Conservation (phyloP, 2,888 invertebrate genomes). For the Euclidia mi region DNA sequence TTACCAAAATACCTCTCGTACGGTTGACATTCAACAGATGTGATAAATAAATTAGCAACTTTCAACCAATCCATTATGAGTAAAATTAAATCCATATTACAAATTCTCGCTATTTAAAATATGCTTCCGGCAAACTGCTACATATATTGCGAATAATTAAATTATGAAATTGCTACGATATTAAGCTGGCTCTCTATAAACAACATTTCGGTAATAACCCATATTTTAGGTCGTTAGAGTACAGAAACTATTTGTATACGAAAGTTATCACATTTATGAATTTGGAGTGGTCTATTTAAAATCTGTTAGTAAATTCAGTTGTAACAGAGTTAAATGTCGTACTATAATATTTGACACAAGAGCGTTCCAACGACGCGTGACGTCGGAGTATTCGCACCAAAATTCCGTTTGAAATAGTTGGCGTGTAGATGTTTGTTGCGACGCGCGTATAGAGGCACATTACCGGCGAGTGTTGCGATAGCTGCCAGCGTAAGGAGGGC, state of each 20-base stretch:
- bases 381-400: conserved; percentile 15
- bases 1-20: not conserved
- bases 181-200: too few relatives aligned
- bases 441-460: conserved; percentile 29
- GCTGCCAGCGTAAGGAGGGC: conserved; percentile 86
- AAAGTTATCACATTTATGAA: conserved; percentile 4
- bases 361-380: conserved; percentile 1
- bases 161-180: too few relatives aligned
- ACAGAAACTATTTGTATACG: not conserved
- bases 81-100: conserved; percentile 3
- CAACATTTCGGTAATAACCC: too few relatives aligned
- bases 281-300: conserved; percentile 9
- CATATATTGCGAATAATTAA: too few relatives aligned
- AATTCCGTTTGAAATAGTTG: conserved; percentile 28
- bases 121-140: not conserved
- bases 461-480: conserved; percentile 86
- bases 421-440: conserved; percentile 19
- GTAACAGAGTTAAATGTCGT: conserved; percentile 36
- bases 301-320: conserved; percentile 21
- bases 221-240: too few relatives aligned
- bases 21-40: conserved; percentile 2
- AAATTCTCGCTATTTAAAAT: not conserved
- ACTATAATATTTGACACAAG: conserved; percentile 25
- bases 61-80: conserved; percentile 1
- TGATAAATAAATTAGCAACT: not conserved